Evolutionary conservation across 2,888 invertebrate species (phyloP).

Genomic region (Clitarchus hookeri): DNA sequence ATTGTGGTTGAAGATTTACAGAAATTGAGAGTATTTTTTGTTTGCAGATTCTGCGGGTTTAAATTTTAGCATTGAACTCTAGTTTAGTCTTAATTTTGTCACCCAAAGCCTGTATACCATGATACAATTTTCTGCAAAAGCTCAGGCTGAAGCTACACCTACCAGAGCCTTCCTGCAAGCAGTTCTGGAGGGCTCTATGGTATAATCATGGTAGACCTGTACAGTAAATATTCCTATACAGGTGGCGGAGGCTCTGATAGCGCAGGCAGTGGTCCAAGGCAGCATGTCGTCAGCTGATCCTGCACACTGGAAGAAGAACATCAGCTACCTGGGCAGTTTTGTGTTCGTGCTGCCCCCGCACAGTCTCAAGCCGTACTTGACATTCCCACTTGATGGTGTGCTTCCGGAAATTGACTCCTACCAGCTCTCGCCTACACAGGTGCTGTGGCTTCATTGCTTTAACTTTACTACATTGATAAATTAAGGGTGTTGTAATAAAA

Average conservation of each 20-base stretch:
- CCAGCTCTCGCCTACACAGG: slow-evolving; percentile 36
- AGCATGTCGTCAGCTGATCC: background rate
- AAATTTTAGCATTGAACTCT: no score
- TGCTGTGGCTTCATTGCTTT: slow-evolving; percentile 3
- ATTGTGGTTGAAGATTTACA: no score
- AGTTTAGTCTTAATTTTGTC: no score
- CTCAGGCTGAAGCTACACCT: no score
- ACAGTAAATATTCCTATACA: background rate
- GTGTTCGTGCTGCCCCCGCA: slow-evolving; percentile 27
- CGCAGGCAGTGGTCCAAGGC: slow-evolving; percentile 28
- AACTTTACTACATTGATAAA: no score
- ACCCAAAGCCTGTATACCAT: no score
- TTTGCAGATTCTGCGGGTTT: no score
- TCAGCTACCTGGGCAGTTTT: slow-evolving; percentile 31
- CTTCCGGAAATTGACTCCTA: slow-evolving; percentile 36
- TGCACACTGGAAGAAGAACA: slow-evolving; percentile 25
- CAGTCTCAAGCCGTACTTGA: slow-evolving; percentile 20
- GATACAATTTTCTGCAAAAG: no score
- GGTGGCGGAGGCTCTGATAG: slow-evolving; percentile 34
- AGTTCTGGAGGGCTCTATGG: no score
- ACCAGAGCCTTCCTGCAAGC: no score
- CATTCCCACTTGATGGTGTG: slow-evolving; percentile 4
- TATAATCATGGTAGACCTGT: background rate
- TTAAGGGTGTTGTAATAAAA: no score
- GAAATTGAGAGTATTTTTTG: no score